A percentile compares a stretch with the other conserved stretches of the same genome.
Conservation (phyloP, 2,888 invertebrate genomes). For the Eupithecia exiguata region DNA sequence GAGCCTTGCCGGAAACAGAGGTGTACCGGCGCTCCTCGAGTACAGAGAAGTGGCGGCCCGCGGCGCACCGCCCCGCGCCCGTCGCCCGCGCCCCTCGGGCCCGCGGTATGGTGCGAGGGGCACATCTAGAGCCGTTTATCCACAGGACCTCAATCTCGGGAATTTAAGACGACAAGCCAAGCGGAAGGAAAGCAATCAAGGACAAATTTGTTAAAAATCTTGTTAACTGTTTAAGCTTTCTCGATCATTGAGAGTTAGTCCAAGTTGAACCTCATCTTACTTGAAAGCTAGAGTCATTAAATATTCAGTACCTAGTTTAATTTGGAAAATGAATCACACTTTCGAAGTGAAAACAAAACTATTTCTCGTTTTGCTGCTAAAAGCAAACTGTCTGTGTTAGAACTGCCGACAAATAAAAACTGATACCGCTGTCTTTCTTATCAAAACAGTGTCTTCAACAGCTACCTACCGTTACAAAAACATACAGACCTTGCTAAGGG, state of each 20-base stretch:
- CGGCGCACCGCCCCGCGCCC: constrained; percentile 70
- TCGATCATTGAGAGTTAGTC: neutral
- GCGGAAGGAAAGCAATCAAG: constrained; percentile 15
- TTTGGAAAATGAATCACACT: neutral
- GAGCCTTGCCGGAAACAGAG: constrained; percentile 82
- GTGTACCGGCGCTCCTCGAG: constrained; percentile 83
- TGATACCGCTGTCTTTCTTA: neutral
- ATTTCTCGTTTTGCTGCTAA: neutral
- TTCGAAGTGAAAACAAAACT: neutral
- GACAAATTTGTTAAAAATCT: constrained; percentile 6
- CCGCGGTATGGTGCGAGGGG: constrained; percentile 42
- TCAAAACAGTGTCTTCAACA: neutral
- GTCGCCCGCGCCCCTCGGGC: constrained; percentile 59
- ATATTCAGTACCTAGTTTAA: neutral
- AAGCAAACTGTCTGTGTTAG: neutral
- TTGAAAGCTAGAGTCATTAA: neutral
- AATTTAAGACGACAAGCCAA: constrained; percentile 13
- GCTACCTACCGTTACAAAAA: neutral
- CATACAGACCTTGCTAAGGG: neutral
- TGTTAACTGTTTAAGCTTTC: neutral
- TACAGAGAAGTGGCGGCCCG: constrained; percentile 82
- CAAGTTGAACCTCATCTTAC: neutral
- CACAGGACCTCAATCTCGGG: constrained; percentile 25
- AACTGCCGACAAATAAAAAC: neutral
- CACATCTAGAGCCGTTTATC: constrained; percentile 32